Evolutionary conservation across 2,797 vertebrate species (phyloP).

Genomic region (Intellagama lesueurii): DNA sequence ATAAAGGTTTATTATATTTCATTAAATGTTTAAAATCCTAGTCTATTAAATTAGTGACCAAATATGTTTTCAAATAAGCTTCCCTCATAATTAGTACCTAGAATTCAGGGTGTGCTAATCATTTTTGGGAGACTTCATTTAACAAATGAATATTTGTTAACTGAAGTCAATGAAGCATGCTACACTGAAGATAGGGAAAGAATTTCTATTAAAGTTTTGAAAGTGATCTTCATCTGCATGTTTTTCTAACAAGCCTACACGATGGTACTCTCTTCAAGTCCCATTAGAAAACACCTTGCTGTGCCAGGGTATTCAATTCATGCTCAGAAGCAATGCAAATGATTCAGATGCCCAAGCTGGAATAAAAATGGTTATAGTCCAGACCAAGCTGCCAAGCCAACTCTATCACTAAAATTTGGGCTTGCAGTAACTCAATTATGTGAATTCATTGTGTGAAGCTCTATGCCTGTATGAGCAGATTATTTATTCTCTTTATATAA

Average conservation of each 20-base stretch:
- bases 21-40: too few species aligned
- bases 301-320: not conserved
- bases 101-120: not conserved
- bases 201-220: not conserved
- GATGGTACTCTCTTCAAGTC: not conserved
- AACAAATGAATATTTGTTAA: conserved; percentile 17
- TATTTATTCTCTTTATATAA: not conserved
- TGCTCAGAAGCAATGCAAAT: not conserved
- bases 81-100: too few species aligned
- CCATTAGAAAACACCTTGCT: not conserved
- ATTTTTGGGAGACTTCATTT: not conserved
- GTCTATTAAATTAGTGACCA: too few species aligned
- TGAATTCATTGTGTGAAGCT: not conserved
- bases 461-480: not conserved
- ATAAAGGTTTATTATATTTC: too few species aligned
- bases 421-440: not conserved
- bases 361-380: not conserved
- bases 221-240: not conserved
- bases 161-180: not conserved
- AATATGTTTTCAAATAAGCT: not conserved
- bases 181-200: not conserved
- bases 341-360: not conserved
- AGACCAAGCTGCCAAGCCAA: not conserved
- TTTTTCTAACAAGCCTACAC: not conserved
- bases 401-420: not conserved